Percentiles rank a stretch among this genome's conserved stretches.
Conservation (phyloP, 2,113 vertebrate genomes). For the Festucalex cinctus region DNA sequence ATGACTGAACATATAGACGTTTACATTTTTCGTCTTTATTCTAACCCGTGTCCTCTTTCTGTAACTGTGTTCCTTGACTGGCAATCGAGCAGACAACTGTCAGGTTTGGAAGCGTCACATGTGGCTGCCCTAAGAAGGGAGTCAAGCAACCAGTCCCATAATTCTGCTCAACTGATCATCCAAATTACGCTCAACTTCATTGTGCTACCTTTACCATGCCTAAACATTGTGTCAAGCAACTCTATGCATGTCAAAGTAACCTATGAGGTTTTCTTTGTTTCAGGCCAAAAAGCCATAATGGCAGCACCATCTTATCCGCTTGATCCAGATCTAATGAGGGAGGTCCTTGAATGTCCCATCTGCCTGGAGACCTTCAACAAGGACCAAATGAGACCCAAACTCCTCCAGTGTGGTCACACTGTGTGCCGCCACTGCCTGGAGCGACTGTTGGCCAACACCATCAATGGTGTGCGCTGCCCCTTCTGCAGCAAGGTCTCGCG, state of each 20-base stretch:
- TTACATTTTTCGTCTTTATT: no score
- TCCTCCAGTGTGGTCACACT: conserved; percentile 93
- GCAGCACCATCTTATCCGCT: conserved; percentile 75
- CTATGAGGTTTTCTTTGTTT: conserved; percentile 1
- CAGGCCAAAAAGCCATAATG: conserved; percentile 65
- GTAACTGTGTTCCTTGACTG: no score
- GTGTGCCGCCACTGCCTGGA: conserved; percentile 93
- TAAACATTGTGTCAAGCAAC: not conserved
- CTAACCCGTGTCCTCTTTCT: no score
- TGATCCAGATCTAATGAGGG: conserved; percentile 88
- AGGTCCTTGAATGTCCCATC: conserved; percentile 94
- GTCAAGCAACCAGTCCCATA: not conserved
- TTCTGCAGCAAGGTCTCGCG: conserved; percentile 95
- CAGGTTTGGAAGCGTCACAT: no score
- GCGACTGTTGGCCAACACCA: conserved; percentile 90
- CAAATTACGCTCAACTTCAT: not conserved
- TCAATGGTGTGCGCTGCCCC: conserved; percentile 94
- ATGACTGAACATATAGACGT: no score
- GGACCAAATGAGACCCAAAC: conserved; percentile 89
- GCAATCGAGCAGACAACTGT: no score
- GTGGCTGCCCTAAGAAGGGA: not conserved
- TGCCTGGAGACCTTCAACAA: conserved; percentile 94
- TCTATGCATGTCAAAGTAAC: not conserved
- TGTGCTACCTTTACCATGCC: not conserved
- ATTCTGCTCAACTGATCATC: not conserved